Evolutionary conservation across 2,888 invertebrate genomes (phyloP).

Genomic region (Chalcis sispes): DNA sequence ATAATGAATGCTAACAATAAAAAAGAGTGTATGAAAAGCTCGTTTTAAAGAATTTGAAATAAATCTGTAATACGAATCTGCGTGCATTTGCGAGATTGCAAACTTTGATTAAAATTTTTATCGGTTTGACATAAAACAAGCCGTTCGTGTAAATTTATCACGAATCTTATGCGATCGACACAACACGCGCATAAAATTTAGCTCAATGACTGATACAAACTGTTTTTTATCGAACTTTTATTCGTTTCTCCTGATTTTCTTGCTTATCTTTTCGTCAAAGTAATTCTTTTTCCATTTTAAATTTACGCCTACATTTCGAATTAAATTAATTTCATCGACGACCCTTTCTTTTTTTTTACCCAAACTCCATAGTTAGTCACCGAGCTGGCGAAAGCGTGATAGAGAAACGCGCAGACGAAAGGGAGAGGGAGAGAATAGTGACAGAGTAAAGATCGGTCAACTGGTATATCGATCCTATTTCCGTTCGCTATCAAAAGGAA

Average conservation of each 20-base stretch:
- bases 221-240: background rate
- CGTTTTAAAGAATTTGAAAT: too few species aligned
- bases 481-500: slow-evolving; percentile 72
- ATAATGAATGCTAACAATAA: too few species aligned
- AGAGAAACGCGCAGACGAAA: slow-evolving; percentile 13
- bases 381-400: background rate
- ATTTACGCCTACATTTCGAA: slow-evolving; percentile 37
- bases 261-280: slow-evolving; percentile 44
- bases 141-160: slow-evolving; percentile 20
- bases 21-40: too few species aligned
- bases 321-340: slow-evolving; percentile 49
- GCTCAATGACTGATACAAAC: slow-evolving; percentile 9
- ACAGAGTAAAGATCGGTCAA: slow-evolving; percentile 60
- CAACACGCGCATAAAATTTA: background rate
- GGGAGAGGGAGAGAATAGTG: slow-evolving; percentile 40
- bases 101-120: too few species aligned
- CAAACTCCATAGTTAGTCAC: background rate
- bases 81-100: too few species aligned
- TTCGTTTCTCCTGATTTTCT: background rate
- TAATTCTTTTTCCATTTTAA: too few species aligned
- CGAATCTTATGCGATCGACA: slow-evolving; percentile 20
- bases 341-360: slow-evolving; percentile 37
- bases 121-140: too few species aligned
- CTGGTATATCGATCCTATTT: slow-evolving; percentile 72
- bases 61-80: too few species aligned